Percentiles rank a stretch among this genome's conserved stretches.
Evolutionary conservation across 2,888 invertebrate species (phyloP).

Genomic region (Linyphia triangularis): DNA sequence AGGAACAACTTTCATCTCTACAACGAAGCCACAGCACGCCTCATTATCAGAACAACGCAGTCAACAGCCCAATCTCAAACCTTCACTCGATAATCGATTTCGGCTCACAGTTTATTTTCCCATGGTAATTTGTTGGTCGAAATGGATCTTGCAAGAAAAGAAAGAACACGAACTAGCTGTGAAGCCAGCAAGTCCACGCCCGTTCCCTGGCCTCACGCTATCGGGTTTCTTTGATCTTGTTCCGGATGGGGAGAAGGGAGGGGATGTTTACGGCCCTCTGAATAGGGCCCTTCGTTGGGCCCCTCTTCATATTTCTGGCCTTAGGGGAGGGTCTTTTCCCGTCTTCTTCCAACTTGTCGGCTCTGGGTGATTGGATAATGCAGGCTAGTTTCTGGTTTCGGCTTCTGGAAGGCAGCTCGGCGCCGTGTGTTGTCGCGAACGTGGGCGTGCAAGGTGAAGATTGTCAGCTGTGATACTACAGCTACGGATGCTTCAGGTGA

Average conservation of each 20-base stretch:
- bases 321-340: not conserved
- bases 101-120: not conserved
- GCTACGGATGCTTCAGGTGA: slow-evolving; percentile 29
- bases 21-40: too few species aligned
- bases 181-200: slow-evolving; percentile 37
- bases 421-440: slow-evolving; percentile 27
- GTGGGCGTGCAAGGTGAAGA: slow-evolving; percentile 42
- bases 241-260: not conserved
- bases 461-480: slow-evolving; percentile 20
- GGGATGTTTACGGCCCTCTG: slow-evolving; percentile 31
- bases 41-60: not conserved
- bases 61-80: not conserved
- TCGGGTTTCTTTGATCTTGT: slow-evolving; percentile 64
- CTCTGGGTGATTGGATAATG: slow-evolving; percentile 36
- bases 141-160: not conserved
- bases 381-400: slow-evolving; percentile 45
- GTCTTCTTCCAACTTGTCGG: not conserved
- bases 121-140: slow-evolving; percentile 16
- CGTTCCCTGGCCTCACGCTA: slow-evolving; percentile 35
- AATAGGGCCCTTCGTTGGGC: not conserved
- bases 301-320: slow-evolving; percentile 1
- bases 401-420: slow-evolving; percentile 32
- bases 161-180: not conserved
- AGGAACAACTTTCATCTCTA: too few species aligned
- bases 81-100: not conserved